phyloP scores from a whole-genome alignment of 2,888 invertebrate genomes.

The Abrostola triplasia region DNA sequence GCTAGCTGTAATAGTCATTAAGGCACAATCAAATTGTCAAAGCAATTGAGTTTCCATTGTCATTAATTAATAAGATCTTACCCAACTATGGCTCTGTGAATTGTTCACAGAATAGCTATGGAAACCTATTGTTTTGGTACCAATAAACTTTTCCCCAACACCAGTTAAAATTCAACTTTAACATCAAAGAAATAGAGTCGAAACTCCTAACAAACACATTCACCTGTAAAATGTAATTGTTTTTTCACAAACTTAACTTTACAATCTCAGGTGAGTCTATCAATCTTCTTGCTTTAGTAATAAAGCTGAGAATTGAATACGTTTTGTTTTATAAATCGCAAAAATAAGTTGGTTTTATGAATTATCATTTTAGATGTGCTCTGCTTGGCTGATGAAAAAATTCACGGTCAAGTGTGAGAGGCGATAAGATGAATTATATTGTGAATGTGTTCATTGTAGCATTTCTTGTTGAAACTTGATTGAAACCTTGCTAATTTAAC shows the following conservation, averaged over 20 bases:
- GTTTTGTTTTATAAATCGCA: neutral
- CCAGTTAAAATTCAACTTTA: constrained; percentile 1
- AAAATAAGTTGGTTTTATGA: constrained; percentile 20
- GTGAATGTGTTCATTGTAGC: constrained; percentile 9
- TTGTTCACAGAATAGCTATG: constrained; percentile 22
- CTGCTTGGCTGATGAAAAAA: constrained; percentile 44
- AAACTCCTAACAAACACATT: constrained; percentile 1
- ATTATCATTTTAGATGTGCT: constrained; percentile 43
- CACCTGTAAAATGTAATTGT: constrained; percentile 27
- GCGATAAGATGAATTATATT: constrained; percentile 22
- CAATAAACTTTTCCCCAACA: neutral
- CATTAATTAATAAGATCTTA: constrained; percentile 28
- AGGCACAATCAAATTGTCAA: neutral
- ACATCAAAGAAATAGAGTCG: neutral
- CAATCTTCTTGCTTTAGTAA: rapidly evolving
- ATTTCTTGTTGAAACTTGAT: neutral
- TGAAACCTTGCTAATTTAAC: neutral
- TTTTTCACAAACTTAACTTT: constrained; percentile 7
- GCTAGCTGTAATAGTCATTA: neutral
- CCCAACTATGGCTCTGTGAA: constrained; percentile 22
- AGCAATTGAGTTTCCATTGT: constrained; percentile 16
- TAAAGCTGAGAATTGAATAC: constrained; percentile 15
- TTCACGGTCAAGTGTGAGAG: constrained; percentile 45
- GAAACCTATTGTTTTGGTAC: constrained; percentile 31
- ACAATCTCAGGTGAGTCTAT: neutral